Evolutionary conservation across 2,113 vertebrate genomes (phyloP).

Genomic region (Formicarius rufipectus): DNA sequence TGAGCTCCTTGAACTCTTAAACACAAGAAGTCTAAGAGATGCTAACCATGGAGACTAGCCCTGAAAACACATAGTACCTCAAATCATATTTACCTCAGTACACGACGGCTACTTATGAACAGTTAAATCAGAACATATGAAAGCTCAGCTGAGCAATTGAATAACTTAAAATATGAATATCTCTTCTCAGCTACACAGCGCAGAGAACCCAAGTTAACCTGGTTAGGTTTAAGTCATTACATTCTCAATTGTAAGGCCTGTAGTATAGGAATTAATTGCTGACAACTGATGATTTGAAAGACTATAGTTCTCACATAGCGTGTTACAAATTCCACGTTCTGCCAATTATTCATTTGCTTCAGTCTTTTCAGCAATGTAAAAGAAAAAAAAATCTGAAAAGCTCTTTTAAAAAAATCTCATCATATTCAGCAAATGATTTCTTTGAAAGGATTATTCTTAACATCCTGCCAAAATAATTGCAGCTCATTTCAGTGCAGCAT

Average conservation of each 20-base stretch:
- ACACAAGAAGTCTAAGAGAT: neutral
- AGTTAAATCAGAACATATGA: neutral
- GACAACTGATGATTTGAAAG: conserved; percentile 23
- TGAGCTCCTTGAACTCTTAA: neutral
- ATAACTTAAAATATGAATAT: neutral
- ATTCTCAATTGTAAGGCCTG: neutral
- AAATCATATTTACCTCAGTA: neutral
- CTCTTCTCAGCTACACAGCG: neutral
- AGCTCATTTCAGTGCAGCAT: conserved; percentile 8
- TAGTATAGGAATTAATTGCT: conserved; percentile 17
- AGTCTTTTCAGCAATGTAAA: neutral
- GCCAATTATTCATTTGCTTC: conserved; percentile 40
- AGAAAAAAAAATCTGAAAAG: neutral
- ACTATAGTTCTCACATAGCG: neutral
- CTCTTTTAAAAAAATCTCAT: conserved; percentile 25
- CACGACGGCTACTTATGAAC: neutral
- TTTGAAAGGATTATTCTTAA: conserved; percentile 54
- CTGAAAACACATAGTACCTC: neutral
- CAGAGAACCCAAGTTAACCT: neutral
- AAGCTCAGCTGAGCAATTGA: neutral
- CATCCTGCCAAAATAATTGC: conserved; percentile 46
- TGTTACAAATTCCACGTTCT: conserved; percentile 32
- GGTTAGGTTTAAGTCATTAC: neutral
- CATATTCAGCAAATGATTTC: conserved; percentile 40
- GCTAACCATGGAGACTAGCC: neutral